phyloP scores from a whole-genome alignment of 1,140 invertebrate species.

The Ptiloglossa arizonensis region DNA sequence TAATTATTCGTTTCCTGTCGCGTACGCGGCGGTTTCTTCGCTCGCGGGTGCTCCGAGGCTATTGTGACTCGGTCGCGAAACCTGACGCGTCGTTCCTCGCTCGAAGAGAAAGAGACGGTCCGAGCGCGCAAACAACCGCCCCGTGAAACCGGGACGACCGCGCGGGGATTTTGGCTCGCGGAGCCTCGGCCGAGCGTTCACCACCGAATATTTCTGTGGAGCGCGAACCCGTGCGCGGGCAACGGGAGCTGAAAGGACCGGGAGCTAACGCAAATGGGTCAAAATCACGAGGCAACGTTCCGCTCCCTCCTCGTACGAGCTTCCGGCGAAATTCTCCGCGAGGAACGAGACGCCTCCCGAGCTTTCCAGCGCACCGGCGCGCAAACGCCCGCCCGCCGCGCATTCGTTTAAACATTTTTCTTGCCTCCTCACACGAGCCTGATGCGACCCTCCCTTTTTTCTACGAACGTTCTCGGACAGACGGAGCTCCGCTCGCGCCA shows the following conservation, averaged over 20 bases:
- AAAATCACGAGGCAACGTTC: neutral
- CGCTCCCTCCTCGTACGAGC: no score
- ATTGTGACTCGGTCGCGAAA: neutral
- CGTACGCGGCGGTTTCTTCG: neutral
- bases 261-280: neutral
- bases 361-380: no score
- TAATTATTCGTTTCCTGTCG: neutral
- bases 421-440: no score
- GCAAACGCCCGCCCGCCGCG: no score
- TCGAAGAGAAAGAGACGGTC: neutral
- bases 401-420: no score
- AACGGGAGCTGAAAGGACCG: neutral
- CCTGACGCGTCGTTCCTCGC: neutral
- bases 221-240: neutral
- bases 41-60: neutral
- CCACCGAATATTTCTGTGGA: neutral
- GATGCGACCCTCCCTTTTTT: no score
- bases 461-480: no score
- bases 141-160: neutral
- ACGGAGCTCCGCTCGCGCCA: no score
- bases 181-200: neutral
- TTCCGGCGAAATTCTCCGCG: no score
- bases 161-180: neutral
- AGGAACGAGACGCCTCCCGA: no score
- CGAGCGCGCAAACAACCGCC: neutral